Evolutionary conservation across 2,888 invertebrate genomes (phyloP).

Genomic region (Cheilosia scutellata): DNA sequence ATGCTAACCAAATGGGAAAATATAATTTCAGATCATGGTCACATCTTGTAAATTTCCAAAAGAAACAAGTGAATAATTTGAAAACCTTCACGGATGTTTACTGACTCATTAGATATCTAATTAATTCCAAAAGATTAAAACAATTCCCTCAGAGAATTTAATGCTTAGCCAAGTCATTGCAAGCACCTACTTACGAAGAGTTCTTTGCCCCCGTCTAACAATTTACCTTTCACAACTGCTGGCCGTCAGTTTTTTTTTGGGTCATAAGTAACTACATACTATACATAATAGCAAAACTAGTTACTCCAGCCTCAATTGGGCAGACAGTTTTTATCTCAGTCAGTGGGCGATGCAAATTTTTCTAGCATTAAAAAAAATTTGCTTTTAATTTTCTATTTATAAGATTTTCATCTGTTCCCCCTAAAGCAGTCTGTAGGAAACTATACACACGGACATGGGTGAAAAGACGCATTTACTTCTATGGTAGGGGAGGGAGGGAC

Average conservation of each 20-base stretch:
- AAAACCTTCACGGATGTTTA: no score
- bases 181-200: no score
- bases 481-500: neutral
- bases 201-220: no score
- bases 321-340: conserved; percentile 55
- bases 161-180: no score
- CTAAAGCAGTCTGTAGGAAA: conserved; percentile 26
- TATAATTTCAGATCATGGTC: no score
- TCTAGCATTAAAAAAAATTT: conserved; percentile 55
- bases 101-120: no score
- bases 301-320: conserved; percentile 22
- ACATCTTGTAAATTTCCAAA: no score
- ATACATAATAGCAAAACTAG: neutral
- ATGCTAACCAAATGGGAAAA: no score
- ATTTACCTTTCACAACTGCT: no score
- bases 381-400: conserved; percentile 43
- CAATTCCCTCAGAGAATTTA: no score
- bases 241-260: conserved; percentile 9
- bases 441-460: conserved; percentile 7
- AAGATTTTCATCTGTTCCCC: conserved; percentile 22
- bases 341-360: conserved; percentile 33
- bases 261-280: neutral
- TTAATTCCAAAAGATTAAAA: no score
- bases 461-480: conserved; percentile 13
- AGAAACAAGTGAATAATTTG: no score